Percentiles rank a stretch among this genome's conserved stretches.
phyloP scores from a whole-genome alignment of 2,113 vertebrate species.

The Malurus melanocephalus region DNA sequence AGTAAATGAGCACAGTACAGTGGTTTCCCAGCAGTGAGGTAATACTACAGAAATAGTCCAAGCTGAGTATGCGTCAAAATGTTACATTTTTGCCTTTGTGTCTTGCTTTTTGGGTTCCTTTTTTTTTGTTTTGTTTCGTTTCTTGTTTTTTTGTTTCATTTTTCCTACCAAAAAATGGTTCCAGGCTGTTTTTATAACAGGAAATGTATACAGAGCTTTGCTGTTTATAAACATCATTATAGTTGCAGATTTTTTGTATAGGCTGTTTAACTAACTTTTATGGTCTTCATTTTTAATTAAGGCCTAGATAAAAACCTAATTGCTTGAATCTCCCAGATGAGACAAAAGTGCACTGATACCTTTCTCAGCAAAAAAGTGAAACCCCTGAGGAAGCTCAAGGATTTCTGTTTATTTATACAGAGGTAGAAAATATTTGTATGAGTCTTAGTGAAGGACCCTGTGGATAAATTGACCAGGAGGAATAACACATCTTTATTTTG shows the following conservation, averaged over 20 bases:
- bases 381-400: neutral
- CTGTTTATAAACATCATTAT: slow-evolving; percentile 12
- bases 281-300: neutral
- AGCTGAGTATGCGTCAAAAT: neutral
- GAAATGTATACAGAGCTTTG: neutral
- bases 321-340: neutral
- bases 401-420: neutral
- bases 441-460: neutral
- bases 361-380: neutral
- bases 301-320: neutral
- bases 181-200: neutral
- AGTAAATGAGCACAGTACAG: slow-evolving; percentile 45
- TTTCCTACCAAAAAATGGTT: neutral
- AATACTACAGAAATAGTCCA: slow-evolving; percentile 43
- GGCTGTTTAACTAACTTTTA: neutral
- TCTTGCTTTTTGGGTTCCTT: neutral
- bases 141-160: neutral
- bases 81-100: slow-evolving; percentile 39
- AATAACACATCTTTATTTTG: neutral
- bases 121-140: neutral
- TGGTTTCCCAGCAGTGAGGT: slow-evolving; percentile 64
- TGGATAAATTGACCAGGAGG: neutral
- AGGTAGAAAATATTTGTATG: neutral
- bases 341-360: neutral
- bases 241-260: neutral